Conservation (phyloP, 1,140 invertebrate genomes). For the Euura saliciscinereae region DNA sequence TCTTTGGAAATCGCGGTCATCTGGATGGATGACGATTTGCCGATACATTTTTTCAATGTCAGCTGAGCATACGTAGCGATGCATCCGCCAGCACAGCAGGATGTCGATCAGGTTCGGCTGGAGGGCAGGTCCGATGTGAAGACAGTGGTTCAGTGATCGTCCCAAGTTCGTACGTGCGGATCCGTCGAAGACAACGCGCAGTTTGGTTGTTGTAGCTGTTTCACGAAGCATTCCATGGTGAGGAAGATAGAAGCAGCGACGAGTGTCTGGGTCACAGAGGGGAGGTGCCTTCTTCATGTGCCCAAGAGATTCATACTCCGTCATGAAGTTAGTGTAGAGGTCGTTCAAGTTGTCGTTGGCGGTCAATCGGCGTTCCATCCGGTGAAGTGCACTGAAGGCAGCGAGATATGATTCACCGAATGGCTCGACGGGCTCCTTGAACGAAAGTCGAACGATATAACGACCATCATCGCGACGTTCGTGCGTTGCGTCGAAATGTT, state of each 20-base stretch:
- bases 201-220: constrained; percentile 4
- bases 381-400: constrained; percentile 20
- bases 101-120: constrained; percentile 15
- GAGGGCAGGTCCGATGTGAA: constrained; percentile 11
- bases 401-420: constrained; percentile 27
- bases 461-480: constrained; percentile 11
- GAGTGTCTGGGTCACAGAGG: neutral
- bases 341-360: neutral
- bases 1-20: constrained; percentile 37
- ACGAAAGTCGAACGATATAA: constrained; percentile 7
- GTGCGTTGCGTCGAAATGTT: constrained; percentile 9
- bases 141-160: constrained; percentile 18
- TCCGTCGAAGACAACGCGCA: constrained; percentile 9
- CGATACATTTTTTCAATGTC: constrained; percentile 49
- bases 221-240: constrained; percentile 25
- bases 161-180: constrained; percentile 4
- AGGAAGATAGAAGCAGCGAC: constrained; percentile 19
- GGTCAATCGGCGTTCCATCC: neutral
- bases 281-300: constrained; percentile 21
- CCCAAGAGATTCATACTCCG: constrained; percentile 25
- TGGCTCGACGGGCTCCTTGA: neutral
- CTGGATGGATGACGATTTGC: constrained; percentile 35
- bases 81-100: constrained; percentile 16
- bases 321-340: constrained; percentile 20
- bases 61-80: constrained; percentile 27